Conservation (phyloP, 1,140 invertebrate genomes). For the Cryptotermes secundus region DNA sequence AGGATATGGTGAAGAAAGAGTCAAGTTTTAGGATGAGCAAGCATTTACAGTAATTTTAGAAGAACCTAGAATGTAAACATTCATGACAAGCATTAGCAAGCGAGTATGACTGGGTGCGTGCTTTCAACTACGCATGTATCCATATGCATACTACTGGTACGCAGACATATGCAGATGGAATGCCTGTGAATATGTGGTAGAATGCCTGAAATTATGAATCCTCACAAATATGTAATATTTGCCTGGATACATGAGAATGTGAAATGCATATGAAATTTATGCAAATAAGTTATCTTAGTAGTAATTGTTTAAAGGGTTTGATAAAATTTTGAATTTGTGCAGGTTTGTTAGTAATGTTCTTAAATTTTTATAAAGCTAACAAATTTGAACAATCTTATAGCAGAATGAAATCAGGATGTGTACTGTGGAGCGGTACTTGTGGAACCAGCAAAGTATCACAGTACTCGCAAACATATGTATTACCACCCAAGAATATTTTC, state of each 20-base stretch:
- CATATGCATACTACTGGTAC: too few relatives aligned
- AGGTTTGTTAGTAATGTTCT: not conserved
- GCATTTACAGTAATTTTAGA: not conserved
- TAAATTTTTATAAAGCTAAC: not conserved
- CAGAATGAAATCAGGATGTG: not conserved
- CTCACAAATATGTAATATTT: constrained; percentile 5
- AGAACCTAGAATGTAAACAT: not conserved
- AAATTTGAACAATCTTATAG: not conserved
- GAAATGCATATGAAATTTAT: not conserved
- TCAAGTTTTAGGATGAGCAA: not conserved
- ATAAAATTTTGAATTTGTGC: not conserved
- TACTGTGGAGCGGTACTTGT: not conserved
- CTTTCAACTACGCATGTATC: not conserved
- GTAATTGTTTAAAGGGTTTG: not conserved
- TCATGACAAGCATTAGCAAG: not conserved
- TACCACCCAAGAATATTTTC: not conserved
- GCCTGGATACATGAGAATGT: not conserved
- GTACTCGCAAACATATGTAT: not conserved
- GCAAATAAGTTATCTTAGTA: not conserved
- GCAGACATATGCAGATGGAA: not conserved
- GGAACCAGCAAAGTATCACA: not conserved
- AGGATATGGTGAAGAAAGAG: not conserved
- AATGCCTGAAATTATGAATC: not conserved
- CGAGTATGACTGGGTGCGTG: not conserved
- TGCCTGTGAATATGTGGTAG: not conserved